These are phyloP conservation scores for Formicarius rufipectus DNA, from an alignment of 2,113 vertebrate genomes.

Conservation along the genomic window DNA sequence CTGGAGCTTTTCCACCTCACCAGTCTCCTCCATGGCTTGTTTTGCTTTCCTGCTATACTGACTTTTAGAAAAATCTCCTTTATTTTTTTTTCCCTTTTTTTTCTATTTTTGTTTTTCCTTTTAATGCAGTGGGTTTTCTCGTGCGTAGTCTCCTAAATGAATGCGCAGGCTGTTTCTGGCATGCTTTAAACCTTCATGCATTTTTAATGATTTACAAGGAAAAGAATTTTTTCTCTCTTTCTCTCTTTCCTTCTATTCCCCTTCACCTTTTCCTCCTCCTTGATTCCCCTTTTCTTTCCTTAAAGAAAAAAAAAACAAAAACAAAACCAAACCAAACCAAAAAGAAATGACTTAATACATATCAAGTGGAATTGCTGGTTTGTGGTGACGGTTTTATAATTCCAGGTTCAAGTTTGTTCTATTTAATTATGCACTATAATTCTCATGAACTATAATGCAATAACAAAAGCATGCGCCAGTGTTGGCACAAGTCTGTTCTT, in stretches of 20 bases:
- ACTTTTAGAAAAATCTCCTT: conserved; percentile 35
- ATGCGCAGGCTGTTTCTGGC: conserved; percentile 65
- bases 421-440: conserved; percentile 82
- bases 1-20: not conserved
- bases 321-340: not conserved
- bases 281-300: not conserved
- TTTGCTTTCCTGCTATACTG: not conserved
- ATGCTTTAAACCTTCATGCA: conserved; percentile 73
- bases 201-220: conserved; percentile 82
- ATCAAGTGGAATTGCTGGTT: conserved; percentile 75
- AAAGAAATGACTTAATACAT: conserved; percentile 78
- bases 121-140: conserved; percentile 35
- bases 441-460: conserved; percentile 79
- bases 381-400: conserved; percentile 80
- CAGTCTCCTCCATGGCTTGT: not conserved
- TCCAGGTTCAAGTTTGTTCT: conserved; percentile 77
- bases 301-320: not conserved
- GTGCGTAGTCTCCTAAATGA: conserved; percentile 47
- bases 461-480: conserved; percentile 74
- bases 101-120: not conserved
- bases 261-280: not conserved
- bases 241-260: not conserved
- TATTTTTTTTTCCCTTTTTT: not conserved
- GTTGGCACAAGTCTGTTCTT: conserved; percentile 76
- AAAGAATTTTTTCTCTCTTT: conserved; percentile 52